Evolutionary conservation across 2,888 invertebrate species (phyloP).

Genomic region (Eilema caniola): DNA sequence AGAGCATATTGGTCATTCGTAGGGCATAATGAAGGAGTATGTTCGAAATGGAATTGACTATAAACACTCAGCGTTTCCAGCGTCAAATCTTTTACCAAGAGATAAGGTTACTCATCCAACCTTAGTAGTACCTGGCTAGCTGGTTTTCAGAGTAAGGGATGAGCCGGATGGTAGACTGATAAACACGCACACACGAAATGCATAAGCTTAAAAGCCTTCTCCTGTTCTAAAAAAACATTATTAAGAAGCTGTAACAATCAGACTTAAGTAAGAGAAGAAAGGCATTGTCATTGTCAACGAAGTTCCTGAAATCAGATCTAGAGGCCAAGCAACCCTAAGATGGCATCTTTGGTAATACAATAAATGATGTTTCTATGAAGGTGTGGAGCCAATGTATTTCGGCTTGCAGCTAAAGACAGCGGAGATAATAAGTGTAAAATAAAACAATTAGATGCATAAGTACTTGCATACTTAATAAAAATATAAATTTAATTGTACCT

Average conservation of each 20-base stretch:
- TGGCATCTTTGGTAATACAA: not conserved
- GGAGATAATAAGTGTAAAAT: not conserved
- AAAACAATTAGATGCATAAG: not conserved
- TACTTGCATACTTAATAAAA: slow-evolving; percentile 1
- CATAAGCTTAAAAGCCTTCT: not conserved
- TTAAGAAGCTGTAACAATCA: not conserved
- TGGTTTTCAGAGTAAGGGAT: not conserved
- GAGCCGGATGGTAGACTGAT: not conserved
- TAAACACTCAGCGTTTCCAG: not conserved
- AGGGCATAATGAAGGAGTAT: not conserved
- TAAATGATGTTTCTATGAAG: not conserved
- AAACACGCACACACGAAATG: not conserved
- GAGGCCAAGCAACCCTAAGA: not conserved
- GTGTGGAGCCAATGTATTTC: not conserved
- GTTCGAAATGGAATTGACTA: not conserved
- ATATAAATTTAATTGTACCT: slow-evolving; percentile 38
- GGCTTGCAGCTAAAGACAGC: no score
- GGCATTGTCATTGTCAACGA: not conserved
- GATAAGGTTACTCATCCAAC: no score
- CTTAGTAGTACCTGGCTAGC: no score
- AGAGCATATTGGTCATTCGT: not conserved
- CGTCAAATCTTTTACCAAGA: no score
- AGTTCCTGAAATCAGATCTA: not conserved
- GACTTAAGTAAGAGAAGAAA: not conserved
- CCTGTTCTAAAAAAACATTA: not conserved